phyloP scores from a whole-genome alignment of 2,113 vertebrate species.

The Tretioscincus oriximinensis region DNA sequence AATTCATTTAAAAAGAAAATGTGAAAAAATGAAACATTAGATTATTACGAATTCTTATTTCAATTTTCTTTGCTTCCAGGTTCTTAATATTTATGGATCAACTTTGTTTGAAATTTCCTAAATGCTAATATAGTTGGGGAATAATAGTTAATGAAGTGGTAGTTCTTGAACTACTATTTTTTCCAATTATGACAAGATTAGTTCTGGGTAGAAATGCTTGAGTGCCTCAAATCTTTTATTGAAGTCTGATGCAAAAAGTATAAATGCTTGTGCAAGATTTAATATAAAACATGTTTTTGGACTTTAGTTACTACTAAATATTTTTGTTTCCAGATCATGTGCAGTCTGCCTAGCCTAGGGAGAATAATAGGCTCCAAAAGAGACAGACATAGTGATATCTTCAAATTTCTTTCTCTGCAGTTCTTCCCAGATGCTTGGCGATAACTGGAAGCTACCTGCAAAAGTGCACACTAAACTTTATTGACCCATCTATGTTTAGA shows the following conservation, averaged over 20 bases:
- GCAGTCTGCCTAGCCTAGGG: not conserved
- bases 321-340: not conserved
- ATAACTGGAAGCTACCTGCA: not conserved
- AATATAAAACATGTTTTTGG: not conserved
- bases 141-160: not conserved
- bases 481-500: not conserved
- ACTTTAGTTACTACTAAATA: too few species aligned
- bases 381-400: not conserved
- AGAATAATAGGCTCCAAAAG: not conserved
- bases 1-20: not conserved
- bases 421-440: not conserved
- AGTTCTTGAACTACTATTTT: not conserved
- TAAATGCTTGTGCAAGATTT: not conserved
- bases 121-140: not conserved
- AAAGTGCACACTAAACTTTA: too few species aligned
- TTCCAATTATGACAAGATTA: too few species aligned
- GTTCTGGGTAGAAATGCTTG: not conserved
- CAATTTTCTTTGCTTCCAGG: slow-evolving; percentile 37
- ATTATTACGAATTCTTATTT: slow-evolving; percentile 51
- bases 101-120: slow-evolving; percentile 13
- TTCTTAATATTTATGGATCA: slow-evolving; percentile 3
- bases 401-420: not conserved
- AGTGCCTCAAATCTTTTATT: not conserved
- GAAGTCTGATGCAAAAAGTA: not conserved
- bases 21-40: not conserved